Evolutionary conservation across 2,797 vertebrate species (phyloP).

Genomic region (Molossus molossus): DNA sequence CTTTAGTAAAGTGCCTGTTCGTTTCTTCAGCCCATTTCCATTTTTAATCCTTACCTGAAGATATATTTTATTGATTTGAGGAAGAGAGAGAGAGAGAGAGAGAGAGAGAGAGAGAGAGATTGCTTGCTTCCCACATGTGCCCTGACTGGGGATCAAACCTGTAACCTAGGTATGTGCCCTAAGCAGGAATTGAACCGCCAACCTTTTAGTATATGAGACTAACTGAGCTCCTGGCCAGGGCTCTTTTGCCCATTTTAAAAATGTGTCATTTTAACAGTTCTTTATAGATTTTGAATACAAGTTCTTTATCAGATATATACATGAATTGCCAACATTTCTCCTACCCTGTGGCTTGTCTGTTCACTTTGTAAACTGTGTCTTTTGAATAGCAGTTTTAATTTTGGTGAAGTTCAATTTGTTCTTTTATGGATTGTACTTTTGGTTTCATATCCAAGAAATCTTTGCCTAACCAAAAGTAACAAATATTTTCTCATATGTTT

Average conservation of each 20-base stretch:
- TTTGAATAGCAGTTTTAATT: conserved; percentile 37
- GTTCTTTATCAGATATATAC: background rate
- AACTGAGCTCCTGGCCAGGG: too few relatives aligned
- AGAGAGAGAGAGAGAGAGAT: too few relatives aligned
- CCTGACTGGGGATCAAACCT: too few relatives aligned
- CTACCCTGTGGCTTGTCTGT: background rate
- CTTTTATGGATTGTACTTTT: conserved; percentile 16
- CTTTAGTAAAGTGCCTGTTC: background rate
- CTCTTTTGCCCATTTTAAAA: conserved; percentile 17
- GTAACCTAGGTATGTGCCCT: too few relatives aligned
- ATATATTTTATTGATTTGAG: too few relatives aligned
- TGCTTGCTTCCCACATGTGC: too few relatives aligned
- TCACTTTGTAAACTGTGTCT: background rate
- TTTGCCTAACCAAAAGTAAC: background rate
- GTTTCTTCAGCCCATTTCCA: background rate
- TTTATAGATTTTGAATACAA: conserved; percentile 20
- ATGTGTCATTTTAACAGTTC: background rate
- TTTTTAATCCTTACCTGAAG: too few relatives aligned
- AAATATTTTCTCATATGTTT: background rate
- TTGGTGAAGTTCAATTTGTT: conserved; percentile 24
- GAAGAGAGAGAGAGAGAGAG: too few relatives aligned
- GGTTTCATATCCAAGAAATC: background rate
- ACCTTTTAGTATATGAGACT: too few relatives aligned
- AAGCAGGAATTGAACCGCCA: too few relatives aligned
- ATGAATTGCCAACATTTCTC: background rate